phyloP scores from a whole-genome alignment of 2,888 invertebrate species.

The Leptinotarsa juncta region DNA sequence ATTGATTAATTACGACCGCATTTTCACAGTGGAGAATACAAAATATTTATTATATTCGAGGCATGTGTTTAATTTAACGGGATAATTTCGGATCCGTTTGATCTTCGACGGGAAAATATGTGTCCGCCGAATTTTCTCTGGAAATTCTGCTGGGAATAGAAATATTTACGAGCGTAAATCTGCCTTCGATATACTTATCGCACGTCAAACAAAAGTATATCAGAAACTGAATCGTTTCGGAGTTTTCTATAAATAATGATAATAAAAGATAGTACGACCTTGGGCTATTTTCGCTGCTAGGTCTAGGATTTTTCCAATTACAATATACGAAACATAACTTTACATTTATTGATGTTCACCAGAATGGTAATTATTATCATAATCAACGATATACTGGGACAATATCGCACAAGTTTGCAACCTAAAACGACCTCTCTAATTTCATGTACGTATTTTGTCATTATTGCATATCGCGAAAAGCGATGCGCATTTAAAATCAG shows the following conservation, averaged over 20 bases:
- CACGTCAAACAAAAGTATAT: constrained; percentile 11
- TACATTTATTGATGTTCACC: too few species aligned
- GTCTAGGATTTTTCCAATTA: too few species aligned
- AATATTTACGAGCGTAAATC: constrained; percentile 10
- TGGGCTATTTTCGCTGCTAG: background rate
- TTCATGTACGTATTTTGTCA: too few species aligned
- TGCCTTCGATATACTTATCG: constrained; percentile 1
- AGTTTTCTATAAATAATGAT: background rate
- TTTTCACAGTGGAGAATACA: constrained; percentile 12
- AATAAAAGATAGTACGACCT: background rate
- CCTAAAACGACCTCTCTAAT: too few species aligned
- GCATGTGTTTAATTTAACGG: constrained; percentile 9
- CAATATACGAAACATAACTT: too few species aligned
- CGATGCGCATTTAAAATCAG: too few species aligned
- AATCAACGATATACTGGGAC: too few species aligned
- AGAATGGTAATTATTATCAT: too few species aligned
- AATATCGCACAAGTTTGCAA: too few species aligned
- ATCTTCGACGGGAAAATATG: constrained; percentile 9
- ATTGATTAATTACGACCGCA: background rate
- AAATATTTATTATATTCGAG: constrained; percentile 5
- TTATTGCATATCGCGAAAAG: too few species aligned
- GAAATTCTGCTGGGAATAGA: background rate
- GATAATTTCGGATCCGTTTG: constrained; percentile 4
- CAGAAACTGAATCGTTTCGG: background rate
- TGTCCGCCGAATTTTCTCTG: background rate